Percentiles rank a stretch among this genome's conserved stretches.
Conservation (phyloP, 2,888 invertebrate species). For the Drosophila setosimentum region DNA sequence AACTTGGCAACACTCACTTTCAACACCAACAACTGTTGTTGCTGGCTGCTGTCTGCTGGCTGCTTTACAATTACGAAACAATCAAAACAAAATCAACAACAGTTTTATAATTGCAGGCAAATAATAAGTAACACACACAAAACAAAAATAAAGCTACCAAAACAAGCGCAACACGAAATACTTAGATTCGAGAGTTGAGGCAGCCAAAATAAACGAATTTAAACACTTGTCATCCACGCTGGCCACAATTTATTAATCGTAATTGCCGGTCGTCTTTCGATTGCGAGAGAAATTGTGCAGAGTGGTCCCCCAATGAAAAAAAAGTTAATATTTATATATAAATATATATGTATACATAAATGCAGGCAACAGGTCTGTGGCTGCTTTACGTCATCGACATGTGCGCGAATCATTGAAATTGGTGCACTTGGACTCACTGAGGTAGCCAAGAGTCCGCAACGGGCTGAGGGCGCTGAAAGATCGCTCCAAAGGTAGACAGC, state of each 20-base stretch:
- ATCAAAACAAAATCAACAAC: conserved; percentile 62
- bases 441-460: conserved; percentile 57
- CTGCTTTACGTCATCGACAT: conserved; percentile 72
- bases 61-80: conserved; percentile 67
- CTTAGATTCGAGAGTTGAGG: conserved; percentile 21
- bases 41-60: not conserved
- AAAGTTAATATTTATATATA: not conserved
- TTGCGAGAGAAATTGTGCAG: conserved; percentile 66
- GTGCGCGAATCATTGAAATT: conserved; percentile 67
- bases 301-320: conserved; percentile 20
- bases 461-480: conserved; percentile 38
- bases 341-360: too few species aligned
- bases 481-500: conserved; percentile 12
- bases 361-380: conserved; percentile 49
- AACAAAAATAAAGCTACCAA: conserved; percentile 65
- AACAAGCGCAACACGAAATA: conserved; percentile 56
- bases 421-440: conserved; percentile 74
- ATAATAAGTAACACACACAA: conserved; percentile 32
- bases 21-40: conserved; percentile 56
- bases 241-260: conserved; percentile 69
- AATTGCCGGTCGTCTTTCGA: conserved; percentile 66
- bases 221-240: conserved; percentile 65
- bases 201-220: conserved; percentile 45
- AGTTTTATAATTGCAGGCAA: conserved; percentile 71
- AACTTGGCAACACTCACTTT: conserved; percentile 67